phyloP scores from a whole-genome alignment of 1,140 invertebrate species.

The Drosophila chauvacae region DNA sequence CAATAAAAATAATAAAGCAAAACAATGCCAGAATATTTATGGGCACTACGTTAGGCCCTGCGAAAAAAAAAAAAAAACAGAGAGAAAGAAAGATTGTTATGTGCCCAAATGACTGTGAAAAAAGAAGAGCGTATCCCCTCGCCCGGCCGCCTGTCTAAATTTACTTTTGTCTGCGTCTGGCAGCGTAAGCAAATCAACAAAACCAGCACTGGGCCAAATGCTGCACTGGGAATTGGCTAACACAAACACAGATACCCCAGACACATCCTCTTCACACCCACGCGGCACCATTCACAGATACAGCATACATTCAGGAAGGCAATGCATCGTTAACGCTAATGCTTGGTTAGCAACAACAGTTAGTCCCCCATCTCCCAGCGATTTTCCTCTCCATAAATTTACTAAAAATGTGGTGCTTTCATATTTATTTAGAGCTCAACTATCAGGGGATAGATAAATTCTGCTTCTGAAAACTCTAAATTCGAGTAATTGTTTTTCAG shows the following conservation, averaged over 20 bases:
- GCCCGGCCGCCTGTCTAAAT: conserved; percentile 42
- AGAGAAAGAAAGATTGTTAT: conserved; percentile 56
- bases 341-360: conserved; percentile 32
- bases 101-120: conserved; percentile 75
- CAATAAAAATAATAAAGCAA: conserved; percentile 83
- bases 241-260: conserved; percentile 30
- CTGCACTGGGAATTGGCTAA: conserved; percentile 65
- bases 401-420: not conserved
- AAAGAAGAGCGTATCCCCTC: conserved; percentile 39
- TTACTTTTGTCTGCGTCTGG: conserved; percentile 71
- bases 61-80: conserved; percentile 29
- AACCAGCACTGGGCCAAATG: conserved; percentile 69
- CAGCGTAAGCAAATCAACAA: conserved; percentile 75
- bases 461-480: conserved; percentile 9
- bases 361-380: conserved; percentile 11
- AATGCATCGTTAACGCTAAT: conserved; percentile 53
- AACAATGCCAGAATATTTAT: conserved; percentile 81
- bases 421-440: conserved; percentile 20
- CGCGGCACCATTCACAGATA: not conserved
- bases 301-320: not conserved
- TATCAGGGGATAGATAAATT: conserved; percentile 15
- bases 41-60: conserved; percentile 45
- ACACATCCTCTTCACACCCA: conserved; percentile 6
- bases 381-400: conserved; percentile 9
- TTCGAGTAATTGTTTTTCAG: not conserved